phyloP scores from a whole-genome alignment of 2,113 vertebrate genomes.

The Cyphotilapia sp. region DNA sequence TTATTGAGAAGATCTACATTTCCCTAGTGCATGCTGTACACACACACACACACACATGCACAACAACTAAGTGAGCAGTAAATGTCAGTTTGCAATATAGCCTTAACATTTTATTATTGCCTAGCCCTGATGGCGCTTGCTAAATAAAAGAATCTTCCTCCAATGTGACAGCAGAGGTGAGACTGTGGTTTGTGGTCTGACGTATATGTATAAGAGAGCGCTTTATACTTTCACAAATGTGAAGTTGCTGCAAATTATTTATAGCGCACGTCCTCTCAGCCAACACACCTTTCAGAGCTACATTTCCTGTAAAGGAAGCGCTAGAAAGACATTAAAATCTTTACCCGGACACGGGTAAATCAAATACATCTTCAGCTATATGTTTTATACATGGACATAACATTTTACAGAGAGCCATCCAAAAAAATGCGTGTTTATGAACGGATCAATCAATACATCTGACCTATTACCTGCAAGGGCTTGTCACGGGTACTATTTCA shows the following conservation, averaged over 20 bases:
- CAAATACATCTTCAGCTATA: background rate
- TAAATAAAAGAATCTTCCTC: background rate
- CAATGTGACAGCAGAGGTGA: background rate
- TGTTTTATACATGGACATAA: slow-evolving; percentile 19
- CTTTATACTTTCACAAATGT: slow-evolving; percentile 29
- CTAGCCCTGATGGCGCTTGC: background rate
- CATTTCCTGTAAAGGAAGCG: background rate
- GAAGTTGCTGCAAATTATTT: slow-evolving; percentile 11
- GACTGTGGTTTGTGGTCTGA: background rate
- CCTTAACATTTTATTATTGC: slow-evolving; percentile 16
- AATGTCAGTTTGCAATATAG: slow-evolving; percentile 31
- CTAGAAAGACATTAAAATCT: slow-evolving; percentile 7
- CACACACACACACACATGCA: background rate
- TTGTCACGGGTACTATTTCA: slow-evolving; percentile 64
- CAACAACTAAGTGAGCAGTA: background rate
- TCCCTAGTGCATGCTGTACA: background rate
- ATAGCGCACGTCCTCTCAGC: background rate
- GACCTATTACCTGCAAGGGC: slow-evolving; percentile 64
- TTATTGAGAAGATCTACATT: slow-evolving; percentile 7
- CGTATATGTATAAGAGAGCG: background rate
- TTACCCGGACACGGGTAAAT: slow-evolving; percentile 1
- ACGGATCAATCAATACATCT: slow-evolving; percentile 61
- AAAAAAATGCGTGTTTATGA: slow-evolving; percentile 60
- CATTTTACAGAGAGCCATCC: slow-evolving; percentile 26
- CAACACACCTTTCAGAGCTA: slow-evolving; percentile 6